Evolutionary conservation across 2,888 invertebrate genomes (phyloP), one percentile per base, ranked within the genome.

Genomic region (Drosophila paranaensis): DNA sequence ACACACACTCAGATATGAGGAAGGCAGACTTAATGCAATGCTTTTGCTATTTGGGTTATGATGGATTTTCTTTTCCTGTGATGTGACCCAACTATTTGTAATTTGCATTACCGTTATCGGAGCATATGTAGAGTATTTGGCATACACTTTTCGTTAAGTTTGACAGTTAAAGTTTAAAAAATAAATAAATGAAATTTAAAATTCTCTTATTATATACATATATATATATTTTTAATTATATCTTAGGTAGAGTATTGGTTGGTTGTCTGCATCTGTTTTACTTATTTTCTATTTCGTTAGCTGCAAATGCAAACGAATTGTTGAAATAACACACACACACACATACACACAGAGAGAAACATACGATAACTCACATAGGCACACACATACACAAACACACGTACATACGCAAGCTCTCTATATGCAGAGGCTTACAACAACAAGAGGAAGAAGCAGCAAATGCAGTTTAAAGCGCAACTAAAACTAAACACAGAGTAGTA

Each of bases 381-480:
- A 62, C 14, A 35, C 2, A 43, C 25, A 65, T 42, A 40, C 53
- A 48, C 27, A 27, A 3, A 27, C 3, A 6, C 27, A 55, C 54
- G 2, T 55, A 69, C n/a, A 30, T 35, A 45, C 20, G 56, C 35
- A 61, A 78, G 57, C 73, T 71, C 63, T 77, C 61, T 79, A 79
- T 84, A 57, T 79, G 70, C 79, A 79, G 62, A 63, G 56, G 70
- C 70, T 81, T 88, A 82, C 83, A 85, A 51, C 71, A 71, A 43
- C 75, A 77, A 55, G 69, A 69, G 33, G 67, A 64, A 79, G 68
- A 67, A 62, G 62, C 60, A 77, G 57, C 70, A 71, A 82, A 71
- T 85, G 82, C 85, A 85, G 84, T 84, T 84, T 84, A 84, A 84
- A 84, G 88, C 85, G 82, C 82, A 85, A 81, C 84, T 84, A 88